Conservation (phyloP, 2,113 vertebrate species). For the Oncorhynchus kisutch region DNA sequence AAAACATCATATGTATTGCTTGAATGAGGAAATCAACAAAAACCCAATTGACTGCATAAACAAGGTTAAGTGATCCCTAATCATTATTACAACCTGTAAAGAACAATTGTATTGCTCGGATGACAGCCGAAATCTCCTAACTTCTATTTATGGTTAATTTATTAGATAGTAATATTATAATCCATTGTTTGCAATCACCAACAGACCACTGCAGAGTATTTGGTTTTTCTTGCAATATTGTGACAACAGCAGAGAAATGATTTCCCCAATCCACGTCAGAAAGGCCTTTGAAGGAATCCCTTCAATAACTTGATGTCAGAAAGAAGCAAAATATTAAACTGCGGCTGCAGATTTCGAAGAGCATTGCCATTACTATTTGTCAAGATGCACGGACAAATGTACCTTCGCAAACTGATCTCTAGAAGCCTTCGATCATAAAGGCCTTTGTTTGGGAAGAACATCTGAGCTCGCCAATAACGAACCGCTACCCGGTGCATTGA, state of each 20-base stretch:
- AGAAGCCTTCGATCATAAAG: not conserved
- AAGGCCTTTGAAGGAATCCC: not conserved
- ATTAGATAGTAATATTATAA: not conserved
- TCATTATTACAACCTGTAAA: not conserved
- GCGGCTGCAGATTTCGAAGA: not conserved
- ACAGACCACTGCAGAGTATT: not conserved
- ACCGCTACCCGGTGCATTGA: conserved; percentile 22
- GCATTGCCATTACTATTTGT: not conserved
- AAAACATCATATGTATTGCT: not conserved
- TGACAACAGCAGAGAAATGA: not conserved
- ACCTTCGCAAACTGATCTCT: not conserved
- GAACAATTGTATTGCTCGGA: not conserved
- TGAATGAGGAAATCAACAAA: not conserved
- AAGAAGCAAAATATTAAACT: not conserved
- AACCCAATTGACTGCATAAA: not conserved
- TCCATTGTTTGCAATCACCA: not conserved
- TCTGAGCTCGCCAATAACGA: conserved; percentile 29
- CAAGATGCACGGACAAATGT: not conserved
- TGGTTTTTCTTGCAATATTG: not conserved
- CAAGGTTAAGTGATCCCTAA: not conserved
- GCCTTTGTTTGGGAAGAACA: conserved; percentile 47
- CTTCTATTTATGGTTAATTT: not conserved
- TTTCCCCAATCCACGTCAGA: not conserved
- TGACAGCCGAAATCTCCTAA: not conserved
- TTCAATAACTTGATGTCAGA: not conserved